Conservation (phyloP, 1,140 invertebrate species). For the Drosophila biarmipes region DNA sequence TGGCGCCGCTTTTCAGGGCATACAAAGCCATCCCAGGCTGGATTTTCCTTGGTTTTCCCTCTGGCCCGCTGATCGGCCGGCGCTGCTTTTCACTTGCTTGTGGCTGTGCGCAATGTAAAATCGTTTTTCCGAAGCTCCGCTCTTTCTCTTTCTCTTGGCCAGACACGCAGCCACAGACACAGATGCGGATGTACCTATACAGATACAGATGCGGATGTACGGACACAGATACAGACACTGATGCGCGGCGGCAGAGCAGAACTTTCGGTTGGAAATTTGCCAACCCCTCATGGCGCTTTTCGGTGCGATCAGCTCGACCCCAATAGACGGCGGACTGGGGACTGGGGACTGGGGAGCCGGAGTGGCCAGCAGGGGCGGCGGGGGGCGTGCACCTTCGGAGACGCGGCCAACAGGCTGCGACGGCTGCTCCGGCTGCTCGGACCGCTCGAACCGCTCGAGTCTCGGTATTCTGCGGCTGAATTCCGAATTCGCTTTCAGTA, state of each 20-base stretch:
- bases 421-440: constrained; percentile 77
- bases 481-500: constrained; percentile 80
- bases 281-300: constrained; percentile 76
- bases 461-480: constrained; percentile 61
- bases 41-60: constrained; percentile 9
- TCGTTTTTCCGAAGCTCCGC: constrained; percentile 68
- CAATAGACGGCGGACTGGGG: constrained; percentile 38
- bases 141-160: constrained; percentile 39
- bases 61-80: not conserved
- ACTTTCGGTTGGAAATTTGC: constrained; percentile 76
- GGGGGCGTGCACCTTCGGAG: constrained; percentile 29
- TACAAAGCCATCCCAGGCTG: not conserved
- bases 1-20: too few species aligned
- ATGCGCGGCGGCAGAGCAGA: constrained; percentile 40
- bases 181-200: constrained; percentile 11
- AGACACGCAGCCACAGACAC: constrained; percentile 10
- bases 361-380: not conserved
- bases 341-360: constrained; percentile 12
- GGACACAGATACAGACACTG: constrained; percentile 1
- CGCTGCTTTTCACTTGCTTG: constrained; percentile 26
- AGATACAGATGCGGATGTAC: constrained; percentile 15
- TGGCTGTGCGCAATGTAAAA: constrained; percentile 36
- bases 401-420: constrained; percentile 72
- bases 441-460: constrained; percentile 73
- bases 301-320: constrained; percentile 71